Base-by-base conservation (phyloP, 2,888 invertebrate genomes). In the Coenonympha glycerion region DNA sequence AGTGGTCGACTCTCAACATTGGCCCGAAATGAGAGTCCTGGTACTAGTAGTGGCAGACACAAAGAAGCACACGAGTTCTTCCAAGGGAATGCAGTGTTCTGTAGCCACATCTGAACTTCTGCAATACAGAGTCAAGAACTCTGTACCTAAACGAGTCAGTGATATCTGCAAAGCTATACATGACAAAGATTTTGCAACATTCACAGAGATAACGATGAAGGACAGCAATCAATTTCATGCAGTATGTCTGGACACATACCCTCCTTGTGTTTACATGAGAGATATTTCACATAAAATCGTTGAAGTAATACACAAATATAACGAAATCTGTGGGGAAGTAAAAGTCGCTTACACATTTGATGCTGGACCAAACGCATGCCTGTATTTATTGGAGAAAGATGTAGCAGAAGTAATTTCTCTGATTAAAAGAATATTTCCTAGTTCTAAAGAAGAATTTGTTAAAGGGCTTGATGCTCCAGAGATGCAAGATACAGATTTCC, bases 221-320 rank as follows among this genome's bases (percentile, higher is more conserved):
- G 99, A 99, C 68, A 98, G 98, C 54, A 99, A 99, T 88, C 96
- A 98, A 73, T 93, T 99, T 68, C 99, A 99, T 88, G 97, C 98
- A 0, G 89, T 96, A 19, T 96, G 96, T 66, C 80, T 96, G 55
- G 99, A 99, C 73, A 95, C 98, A 0, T 96, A 91, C 84, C 99
- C 99, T 15, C 98, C 99, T 0, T 93, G 94, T 73, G 88, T 92
- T 9, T 99, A 99, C 73, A 91, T 99, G 92, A 98, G 94, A 68
- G 94, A 96, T 68, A 88, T 91, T 0, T 98, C 99, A 0, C 92
- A 93, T 72, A 85, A 90, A 18, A 92, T 99, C 47, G 90, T 93
- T 3, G 88, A 92, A 53, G 80, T 97, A 52, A 90, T 98, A 44
- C 96, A 98, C 79, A 83, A 87, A 15, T 97, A 93, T 71, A 99